Base-by-base conservation (phyloP, 2,797 vertebrate species). In the Mus minutoides region DNA sequence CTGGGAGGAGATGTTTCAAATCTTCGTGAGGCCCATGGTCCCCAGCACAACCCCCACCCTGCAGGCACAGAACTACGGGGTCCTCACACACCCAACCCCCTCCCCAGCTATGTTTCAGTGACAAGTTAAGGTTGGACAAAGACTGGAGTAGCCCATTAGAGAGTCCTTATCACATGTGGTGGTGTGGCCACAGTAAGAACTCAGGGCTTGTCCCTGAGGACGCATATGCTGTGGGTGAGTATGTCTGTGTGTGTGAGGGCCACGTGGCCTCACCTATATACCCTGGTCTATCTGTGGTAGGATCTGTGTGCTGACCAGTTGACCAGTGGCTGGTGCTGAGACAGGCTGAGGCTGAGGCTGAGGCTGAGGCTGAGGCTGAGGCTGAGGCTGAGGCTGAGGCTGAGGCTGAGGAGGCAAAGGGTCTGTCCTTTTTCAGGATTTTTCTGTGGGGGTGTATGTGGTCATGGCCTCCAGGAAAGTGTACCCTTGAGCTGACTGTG, bases 41-140 rank as follows among this genome's bases (percentile, higher is more conserved):
- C 37, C 43, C 0, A 4, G 83, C 26, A 2, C 9, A 13, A 8
- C 37, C 86, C 86, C 86, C 49, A 87, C 85, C 62, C 69, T 88
- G 86, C 69, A 86, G 24, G n/a, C 86, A 40, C 86, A 77, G 71
- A 62, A 43, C 40, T n/a, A 60, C 54, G 60, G 31, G 73, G 34
- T 76, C 69, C n/a, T 88, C 52, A 75, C 69, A 75, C 86, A 88
- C 52, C 69, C 85, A 73, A 56, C n/a, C 86, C n/a, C 62, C n/a
- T 34, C 9, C 24, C n/a, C 3, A 4, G 24, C 49, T 1, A 0
- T 0, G n/a, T 56, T 37, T 46, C 88, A 7, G 17, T 0, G 21
- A n/a, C 7, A 43, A n/a, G 29, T 60, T 40, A 2, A 43, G 56
- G 64, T 21, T 24, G 46, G 58, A 60, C 67, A 64, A 89, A 83